phyloP scores from a whole-genome alignment of 2,797 vertebrate species.

The Sebastes miniatus region DNA sequence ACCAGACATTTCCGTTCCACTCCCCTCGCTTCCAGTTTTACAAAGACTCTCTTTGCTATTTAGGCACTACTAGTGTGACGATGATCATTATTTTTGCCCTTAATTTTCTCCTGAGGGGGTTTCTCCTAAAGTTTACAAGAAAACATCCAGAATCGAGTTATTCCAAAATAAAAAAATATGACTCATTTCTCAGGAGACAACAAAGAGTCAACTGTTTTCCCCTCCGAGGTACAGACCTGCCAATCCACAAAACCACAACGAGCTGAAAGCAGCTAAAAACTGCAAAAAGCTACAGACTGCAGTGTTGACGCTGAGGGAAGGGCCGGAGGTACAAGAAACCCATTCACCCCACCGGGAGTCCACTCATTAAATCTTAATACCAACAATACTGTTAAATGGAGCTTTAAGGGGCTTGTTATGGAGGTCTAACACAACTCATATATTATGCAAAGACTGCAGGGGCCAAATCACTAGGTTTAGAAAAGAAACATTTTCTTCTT shows the following conservation, averaged over 20 bases:
- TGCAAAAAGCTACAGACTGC: not conserved
- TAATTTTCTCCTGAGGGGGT: not conserved
- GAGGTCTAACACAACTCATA: not conserved
- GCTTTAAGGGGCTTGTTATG: not conserved
- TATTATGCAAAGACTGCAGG: not conserved
- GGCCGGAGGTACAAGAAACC: not conserved
- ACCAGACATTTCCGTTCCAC: not conserved
- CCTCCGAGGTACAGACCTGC: not conserved
- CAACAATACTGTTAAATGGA: slow-evolving; percentile 17
- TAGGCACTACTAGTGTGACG: not conserved
- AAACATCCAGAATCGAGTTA: not conserved
- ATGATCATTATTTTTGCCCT: not conserved
- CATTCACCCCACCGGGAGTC: slow-evolving; percentile 4
- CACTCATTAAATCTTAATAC: slow-evolving; percentile 33
- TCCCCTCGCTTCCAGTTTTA: not conserved
- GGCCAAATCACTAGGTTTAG: not conserved
- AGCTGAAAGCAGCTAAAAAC: slow-evolving; percentile 2
- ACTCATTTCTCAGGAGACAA: not conserved
- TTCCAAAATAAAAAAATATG: not conserved
- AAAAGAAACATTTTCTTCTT: not conserved
- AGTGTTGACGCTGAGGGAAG: not conserved
- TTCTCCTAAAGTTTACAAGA: not conserved
- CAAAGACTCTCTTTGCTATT: not conserved
- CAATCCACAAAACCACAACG: not conserved
- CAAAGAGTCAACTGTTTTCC: not conserved